Evolutionary conservation across 30 jellyfish, hydroid and myxozoan genomes (phyloP).

Genomic region (Rhopilema esculentum): DNA sequence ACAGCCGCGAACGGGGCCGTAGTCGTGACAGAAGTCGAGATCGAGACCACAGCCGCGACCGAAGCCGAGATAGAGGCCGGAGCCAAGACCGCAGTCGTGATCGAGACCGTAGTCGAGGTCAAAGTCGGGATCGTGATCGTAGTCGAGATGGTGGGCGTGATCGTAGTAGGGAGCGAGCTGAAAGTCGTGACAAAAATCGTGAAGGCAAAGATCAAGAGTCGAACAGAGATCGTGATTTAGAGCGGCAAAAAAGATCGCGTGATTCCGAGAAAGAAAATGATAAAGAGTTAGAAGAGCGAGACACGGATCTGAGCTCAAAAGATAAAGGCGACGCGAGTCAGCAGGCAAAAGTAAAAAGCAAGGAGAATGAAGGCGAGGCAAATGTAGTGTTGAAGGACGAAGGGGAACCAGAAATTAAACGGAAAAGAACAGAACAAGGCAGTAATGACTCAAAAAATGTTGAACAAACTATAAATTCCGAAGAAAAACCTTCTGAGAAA

Average conservation of each 20-base stretch:
- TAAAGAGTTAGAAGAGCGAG: background rate
- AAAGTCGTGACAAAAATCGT: background rate
- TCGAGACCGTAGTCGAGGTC: constrained; percentile 48
- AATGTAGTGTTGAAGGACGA: background rate
- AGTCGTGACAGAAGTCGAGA: constrained; percentile 11
- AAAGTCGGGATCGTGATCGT: constrained; percentile 52
- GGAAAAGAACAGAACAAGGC: background rate
- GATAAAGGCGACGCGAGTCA: constrained; percentile 1
- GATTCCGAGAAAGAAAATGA: background rate
- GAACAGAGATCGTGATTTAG: background rate
- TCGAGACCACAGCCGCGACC: constrained; percentile 23
- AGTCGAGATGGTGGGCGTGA: constrained; percentile 57
- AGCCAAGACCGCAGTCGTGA: constrained; percentile 65
- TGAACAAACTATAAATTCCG: background rate
- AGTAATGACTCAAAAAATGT: background rate
- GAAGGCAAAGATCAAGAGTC: no score
- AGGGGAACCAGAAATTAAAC: background rate
- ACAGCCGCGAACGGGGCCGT: background rate
- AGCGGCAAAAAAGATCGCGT: constrained; percentile 2
- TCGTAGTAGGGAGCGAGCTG: background rate
- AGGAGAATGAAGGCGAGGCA: background rate
- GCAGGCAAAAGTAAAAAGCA: background rate
- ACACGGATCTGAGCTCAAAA: constrained; percentile 11
- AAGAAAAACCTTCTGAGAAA: background rate
- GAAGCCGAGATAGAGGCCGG: constrained; percentile 46